Percentiles rank a stretch among this genome's conserved stretches.
Conservation (phyloP, 2,113 vertebrate genomes). For the Pteronura brasiliensis region DNA sequence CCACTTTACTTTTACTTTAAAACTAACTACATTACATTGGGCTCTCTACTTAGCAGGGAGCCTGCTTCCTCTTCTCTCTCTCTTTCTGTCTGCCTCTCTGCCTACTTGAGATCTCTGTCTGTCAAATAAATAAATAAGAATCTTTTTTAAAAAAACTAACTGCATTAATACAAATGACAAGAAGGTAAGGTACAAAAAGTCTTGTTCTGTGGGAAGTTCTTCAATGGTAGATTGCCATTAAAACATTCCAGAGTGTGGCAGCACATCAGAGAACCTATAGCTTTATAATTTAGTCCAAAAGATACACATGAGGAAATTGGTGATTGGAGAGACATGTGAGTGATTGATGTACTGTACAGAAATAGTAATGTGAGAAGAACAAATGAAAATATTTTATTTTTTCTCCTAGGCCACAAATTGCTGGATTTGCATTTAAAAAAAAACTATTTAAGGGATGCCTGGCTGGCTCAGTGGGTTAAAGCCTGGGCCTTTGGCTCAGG, state of each 20-base stretch:
- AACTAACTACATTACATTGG: not conserved
- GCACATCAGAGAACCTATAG: not conserved
- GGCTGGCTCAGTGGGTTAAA: too few species aligned
- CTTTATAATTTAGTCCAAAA: not conserved
- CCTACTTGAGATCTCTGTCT: too few species aligned
- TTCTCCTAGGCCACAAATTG: not conserved
- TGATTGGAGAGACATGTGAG: not conserved
- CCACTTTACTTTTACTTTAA: not conserved
- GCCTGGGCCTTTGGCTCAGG: too few species aligned
- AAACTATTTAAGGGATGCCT: not conserved
- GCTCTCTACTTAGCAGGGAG: too few species aligned
- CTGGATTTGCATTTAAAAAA: not conserved
- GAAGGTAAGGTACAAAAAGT: not conserved
- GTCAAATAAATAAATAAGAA: too few species aligned
- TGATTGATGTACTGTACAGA: not conserved
- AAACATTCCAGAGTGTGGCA: not conserved
- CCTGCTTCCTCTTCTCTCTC: too few species aligned
- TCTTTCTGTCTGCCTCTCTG: too few species aligned
- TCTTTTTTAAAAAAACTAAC: not conserved
- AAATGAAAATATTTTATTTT: not conserved
- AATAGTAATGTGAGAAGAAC: not conserved
- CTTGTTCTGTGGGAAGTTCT: not conserved
- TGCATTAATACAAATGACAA: not conserved
- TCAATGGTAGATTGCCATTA: not conserved
- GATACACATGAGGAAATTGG: not conserved